Conservation (phyloP, 2,113 vertebrate genomes). For the Passer montanus region DNA sequence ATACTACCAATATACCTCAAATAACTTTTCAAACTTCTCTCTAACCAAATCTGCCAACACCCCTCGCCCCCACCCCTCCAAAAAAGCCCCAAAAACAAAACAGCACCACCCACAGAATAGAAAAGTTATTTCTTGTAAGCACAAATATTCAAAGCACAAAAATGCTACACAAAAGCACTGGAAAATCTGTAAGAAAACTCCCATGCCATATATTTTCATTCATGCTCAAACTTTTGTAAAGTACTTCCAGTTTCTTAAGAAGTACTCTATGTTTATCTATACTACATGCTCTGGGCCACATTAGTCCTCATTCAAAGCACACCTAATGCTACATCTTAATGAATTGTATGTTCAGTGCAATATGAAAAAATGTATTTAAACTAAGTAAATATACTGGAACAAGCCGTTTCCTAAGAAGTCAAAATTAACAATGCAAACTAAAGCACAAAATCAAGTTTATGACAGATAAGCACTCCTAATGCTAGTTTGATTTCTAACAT, state of each 20-base stretch:
- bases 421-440: not conserved
- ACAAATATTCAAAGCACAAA: not conserved
- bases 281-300: not conserved
- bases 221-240: not conserved
- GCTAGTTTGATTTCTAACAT: not conserved
- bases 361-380: not conserved
- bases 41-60: not conserved
- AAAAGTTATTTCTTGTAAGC: not conserved
- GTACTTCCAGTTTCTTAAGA: not conserved
- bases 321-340: not conserved
- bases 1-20: not conserved
- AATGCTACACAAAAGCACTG: not conserved
- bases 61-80: accelerated
- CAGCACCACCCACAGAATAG: not conserved
- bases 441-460: not conserved
- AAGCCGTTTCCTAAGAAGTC: not conserved
- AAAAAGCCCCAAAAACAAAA: not conserved
- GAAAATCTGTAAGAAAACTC: not conserved
- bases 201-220: not conserved
- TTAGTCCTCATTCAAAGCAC: not conserved
- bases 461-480: not conserved
- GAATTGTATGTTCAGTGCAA: not conserved
- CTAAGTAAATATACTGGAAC: not conserved
- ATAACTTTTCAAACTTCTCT: not conserved
- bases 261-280: not conserved